Evolutionary conservation across 1,140 invertebrate species (phyloP).

Genomic region (Tetramorium parvispinum): DNA sequence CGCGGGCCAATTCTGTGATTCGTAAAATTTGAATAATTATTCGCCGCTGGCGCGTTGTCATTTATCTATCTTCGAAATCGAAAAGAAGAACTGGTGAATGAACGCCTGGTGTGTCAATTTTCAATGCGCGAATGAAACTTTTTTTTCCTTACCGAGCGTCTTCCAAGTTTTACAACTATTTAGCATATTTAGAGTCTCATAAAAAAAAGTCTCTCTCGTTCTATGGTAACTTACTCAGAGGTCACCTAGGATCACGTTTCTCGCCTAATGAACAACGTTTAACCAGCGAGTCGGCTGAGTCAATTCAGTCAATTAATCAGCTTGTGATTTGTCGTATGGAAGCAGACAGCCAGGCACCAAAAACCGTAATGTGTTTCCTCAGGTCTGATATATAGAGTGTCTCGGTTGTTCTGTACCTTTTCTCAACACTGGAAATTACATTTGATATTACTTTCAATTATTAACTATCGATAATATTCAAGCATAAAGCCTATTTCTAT

Average conservation of each 20-base stretch:
- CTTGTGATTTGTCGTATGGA: conserved; percentile 31
- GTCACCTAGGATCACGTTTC: conserved; percentile 14
- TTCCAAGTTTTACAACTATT: conserved; percentile 30
- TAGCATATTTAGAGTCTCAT: conserved; percentile 40
- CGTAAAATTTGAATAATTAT: conserved; percentile 47
- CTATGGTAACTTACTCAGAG: background rate
- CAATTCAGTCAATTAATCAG: conserved; percentile 30
- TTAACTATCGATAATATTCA: background rate
- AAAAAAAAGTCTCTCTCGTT: conserved; percentile 22
- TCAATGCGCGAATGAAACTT: background rate
- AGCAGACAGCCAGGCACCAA: conserved; percentile 40
- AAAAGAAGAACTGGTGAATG: conserved; percentile 2
- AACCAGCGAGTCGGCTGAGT: conserved; percentile 19
- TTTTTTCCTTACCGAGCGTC: background rate
- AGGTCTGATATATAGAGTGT: background rate
- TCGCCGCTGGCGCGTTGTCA: background rate
- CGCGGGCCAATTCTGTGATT: background rate
- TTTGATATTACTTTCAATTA: background rate
- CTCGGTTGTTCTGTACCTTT: background rate
- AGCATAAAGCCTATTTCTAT: background rate
- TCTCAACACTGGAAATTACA: background rate
- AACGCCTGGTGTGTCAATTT: background rate
- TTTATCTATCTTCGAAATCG: background rate
- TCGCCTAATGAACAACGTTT: conserved; percentile 24
- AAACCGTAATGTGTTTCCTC: background rate